Conservation (phyloP, 2,113 vertebrate species). For the Ciconia boyciana region DNA sequence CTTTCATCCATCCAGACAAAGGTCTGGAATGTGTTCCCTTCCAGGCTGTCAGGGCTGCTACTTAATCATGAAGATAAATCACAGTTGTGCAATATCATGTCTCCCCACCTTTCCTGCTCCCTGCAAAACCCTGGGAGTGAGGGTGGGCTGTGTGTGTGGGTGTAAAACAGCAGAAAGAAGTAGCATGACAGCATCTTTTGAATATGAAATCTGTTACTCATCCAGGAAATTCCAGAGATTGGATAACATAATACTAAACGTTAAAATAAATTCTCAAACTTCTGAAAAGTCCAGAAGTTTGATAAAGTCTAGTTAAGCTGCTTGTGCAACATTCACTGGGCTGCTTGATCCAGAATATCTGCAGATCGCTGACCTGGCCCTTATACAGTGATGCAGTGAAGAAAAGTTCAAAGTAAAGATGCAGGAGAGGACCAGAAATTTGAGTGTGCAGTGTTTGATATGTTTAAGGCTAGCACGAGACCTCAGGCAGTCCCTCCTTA, state of each 20-base stretch:
- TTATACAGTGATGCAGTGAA: neutral
- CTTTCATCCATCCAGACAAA: neutral
- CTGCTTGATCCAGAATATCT: neutral
- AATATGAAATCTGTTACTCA: neutral
- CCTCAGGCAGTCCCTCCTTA: neutral
- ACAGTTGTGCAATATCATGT: neutral
- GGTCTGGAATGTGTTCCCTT: neutral
- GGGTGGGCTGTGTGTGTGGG: neutral
- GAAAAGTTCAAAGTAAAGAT: neutral
- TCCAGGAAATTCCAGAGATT: neutral
- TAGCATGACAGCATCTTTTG: neutral
- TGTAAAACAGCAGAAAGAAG: neutral
- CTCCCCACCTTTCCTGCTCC: conserved; percentile 16
- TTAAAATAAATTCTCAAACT: conserved; percentile 3
- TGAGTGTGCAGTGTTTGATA: neutral
- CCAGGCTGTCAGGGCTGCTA: neutral
- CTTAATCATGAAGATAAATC: conserved; percentile 12
- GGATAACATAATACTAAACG: neutral
- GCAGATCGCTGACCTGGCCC: neutral
- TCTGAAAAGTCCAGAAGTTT: neutral
- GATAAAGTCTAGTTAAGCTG: neutral
- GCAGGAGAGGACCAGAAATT: neutral
- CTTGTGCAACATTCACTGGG: neutral
- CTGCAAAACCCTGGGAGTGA: neutral
- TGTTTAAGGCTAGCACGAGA: neutral